phyloP scores from a whole-genome alignment of 2,113 vertebrate genomes.

The Arothron firmamentum region DNA sequence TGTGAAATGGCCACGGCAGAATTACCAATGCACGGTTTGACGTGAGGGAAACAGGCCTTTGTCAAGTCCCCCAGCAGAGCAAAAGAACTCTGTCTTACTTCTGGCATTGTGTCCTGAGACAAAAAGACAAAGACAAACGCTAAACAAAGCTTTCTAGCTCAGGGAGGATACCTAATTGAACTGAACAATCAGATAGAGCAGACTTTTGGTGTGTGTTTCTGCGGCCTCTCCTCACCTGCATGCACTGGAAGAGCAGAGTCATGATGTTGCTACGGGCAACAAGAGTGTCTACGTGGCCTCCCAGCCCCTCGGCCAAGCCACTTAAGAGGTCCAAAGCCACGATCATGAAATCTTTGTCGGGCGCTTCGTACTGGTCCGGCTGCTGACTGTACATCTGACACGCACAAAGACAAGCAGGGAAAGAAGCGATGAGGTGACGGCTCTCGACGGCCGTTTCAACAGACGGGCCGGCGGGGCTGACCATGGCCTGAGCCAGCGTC shows the following conservation, averaged over 20 bases:
- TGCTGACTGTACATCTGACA: conserved; percentile 95
- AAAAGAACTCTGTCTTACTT: conserved; percentile 94
- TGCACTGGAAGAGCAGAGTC: conserved; percentile 94
- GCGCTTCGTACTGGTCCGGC: conserved; percentile 93
- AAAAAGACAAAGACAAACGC: conserved; percentile 22
- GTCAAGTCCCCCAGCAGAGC: conserved; percentile 91
- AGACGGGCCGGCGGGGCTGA: conserved; percentile 51
- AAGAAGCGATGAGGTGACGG: no score
- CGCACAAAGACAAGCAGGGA: not conserved
- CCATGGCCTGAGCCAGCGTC: conserved; percentile 93
- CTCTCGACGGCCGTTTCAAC: no score
- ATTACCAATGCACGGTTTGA: conserved; percentile 92
- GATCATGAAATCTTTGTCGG: conserved; percentile 97
- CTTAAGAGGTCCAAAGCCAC: conserved; percentile 92
- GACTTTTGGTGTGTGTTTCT: no score
- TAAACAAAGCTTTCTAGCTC: not conserved
- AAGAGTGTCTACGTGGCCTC: conserved; percentile 87
- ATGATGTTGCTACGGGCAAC: conserved; percentile 94
- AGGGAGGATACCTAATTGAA: no score
- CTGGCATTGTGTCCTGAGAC: conserved; percentile 90
- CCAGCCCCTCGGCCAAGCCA: conserved; percentile 89
- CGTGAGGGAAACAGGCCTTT: conserved; percentile 93
- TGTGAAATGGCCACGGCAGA: not conserved
- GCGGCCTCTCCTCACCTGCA: conserved; percentile 80
- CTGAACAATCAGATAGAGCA: no score